Evolutionary conservation across 2,113 vertebrate species (phyloP).

Genomic region (Axis porcinus): DNA sequence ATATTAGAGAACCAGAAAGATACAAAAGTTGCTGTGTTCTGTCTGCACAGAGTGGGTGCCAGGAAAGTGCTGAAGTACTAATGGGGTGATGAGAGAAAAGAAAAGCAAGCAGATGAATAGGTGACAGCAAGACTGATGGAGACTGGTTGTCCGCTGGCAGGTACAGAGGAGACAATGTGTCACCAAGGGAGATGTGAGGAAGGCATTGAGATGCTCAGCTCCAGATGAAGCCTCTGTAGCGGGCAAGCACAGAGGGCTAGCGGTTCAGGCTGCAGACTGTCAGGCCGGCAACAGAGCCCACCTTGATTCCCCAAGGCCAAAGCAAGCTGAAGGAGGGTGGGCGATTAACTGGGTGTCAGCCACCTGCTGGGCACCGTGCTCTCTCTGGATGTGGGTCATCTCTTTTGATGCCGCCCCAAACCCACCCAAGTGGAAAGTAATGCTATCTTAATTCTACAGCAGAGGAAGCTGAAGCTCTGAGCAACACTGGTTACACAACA

Average conservation of each 20-base stretch:
- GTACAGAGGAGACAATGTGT: not conserved
- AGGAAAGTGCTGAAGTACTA: not conserved
- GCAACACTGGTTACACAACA: not conserved
- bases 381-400: fast-evolving
- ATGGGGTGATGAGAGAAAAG: not conserved
- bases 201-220: not conserved
- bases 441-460: not conserved
- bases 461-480: not conserved
- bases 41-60: not conserved
- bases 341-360: fast-evolving
- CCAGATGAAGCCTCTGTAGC: not conserved
- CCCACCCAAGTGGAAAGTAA: not conserved
- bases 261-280: not conserved
- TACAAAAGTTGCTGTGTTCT: not conserved
- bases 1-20: not conserved
- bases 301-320: not conserved
- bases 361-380: not conserved
- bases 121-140: not conserved
- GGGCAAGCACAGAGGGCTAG: not conserved
- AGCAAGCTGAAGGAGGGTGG: not conserved
- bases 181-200: not conserved
- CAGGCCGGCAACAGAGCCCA: no score
- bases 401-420: not conserved
- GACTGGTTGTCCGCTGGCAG: not conserved
- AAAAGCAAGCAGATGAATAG: not conserved